Conservation (phyloP, 2,797 vertebrate genomes). For the Eupleurogrammus muticus region DNA sequence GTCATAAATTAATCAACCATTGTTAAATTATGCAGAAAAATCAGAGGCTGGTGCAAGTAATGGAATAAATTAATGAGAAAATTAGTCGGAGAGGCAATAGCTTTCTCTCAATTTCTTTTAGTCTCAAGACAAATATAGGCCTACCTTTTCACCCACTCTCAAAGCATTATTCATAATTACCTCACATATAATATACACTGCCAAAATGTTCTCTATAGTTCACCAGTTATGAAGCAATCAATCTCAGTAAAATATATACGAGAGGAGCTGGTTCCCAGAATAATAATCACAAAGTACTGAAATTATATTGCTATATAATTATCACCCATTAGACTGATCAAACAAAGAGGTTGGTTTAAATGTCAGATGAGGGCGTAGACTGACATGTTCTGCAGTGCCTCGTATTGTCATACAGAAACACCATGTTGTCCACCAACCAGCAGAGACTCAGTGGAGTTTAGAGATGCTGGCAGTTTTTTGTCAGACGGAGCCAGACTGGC, state of each 20-base stretch:
- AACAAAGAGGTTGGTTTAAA: constrained; percentile 19
- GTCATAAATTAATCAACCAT: constrained; percentile 21
- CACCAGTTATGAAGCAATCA: constrained; percentile 22
- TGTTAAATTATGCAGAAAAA: constrained; percentile 41
- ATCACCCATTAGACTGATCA: constrained; percentile 21
- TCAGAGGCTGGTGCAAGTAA: constrained; percentile 21
- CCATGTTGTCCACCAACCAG: not conserved
- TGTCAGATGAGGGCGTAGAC: not conserved
- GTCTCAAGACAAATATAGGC: not conserved
- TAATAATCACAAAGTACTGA: constrained; percentile 20
- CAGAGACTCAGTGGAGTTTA: not conserved
- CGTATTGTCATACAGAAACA: not conserved
- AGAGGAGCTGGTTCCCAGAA: constrained; percentile 2
- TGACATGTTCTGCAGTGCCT: not conserved
- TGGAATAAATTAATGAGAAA: constrained; percentile 32
- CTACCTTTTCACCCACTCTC: constrained; percentile 22
- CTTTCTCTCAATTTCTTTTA: constrained; percentile 8
- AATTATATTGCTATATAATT: constrained; percentile 25
- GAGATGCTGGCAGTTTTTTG: not conserved
- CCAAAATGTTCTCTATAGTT: not conserved
- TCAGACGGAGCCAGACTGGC: not conserved
- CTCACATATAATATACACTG: constrained; percentile 15
- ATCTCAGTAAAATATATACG: constrained; percentile 12
- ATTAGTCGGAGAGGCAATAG: constrained; percentile 7
- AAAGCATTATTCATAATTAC: constrained; percentile 25